These are phyloP conservation scores for Thecocarcelia acutangulata DNA, from an alignment of 2,888 invertebrate species.

Conservation along the genomic window DNA sequence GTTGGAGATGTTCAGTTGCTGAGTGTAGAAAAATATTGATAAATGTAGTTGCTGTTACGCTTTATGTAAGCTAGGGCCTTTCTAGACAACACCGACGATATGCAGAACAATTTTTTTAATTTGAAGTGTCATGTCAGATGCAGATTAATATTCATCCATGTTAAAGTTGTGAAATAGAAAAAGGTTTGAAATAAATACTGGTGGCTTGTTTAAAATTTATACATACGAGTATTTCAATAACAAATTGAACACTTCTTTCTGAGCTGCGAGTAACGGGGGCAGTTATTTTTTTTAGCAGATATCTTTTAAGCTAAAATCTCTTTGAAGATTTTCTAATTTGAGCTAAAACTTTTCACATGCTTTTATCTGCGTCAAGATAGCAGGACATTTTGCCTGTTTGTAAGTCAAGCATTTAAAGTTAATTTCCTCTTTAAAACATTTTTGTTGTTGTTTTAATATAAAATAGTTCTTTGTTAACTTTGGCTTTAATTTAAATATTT, in stretches of 20 bases:
- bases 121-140: constrained; percentile 59
- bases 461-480: background rate
- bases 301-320: constrained; percentile 33
- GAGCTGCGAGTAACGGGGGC: background rate
- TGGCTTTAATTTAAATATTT: constrained; percentile 1
- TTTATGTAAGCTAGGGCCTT: background rate
- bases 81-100: too few species aligned
- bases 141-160: constrained; percentile 44
- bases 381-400: constrained; percentile 18
- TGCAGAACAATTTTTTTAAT: constrained; percentile 31
- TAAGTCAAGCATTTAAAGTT: constrained; percentile 57
- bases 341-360: constrained; percentile 10
- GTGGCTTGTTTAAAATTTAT: constrained; percentile 31
- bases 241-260: constrained; percentile 20
- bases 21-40: too few species aligned
- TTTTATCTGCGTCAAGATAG: constrained; percentile 28
- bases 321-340: constrained; percentile 46
- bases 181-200: constrained; percentile 25
- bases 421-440: constrained; percentile 53
- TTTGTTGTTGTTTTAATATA: background rate
- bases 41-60: too few species aligned
- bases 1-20: too few species aligned
- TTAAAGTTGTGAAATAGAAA: background rate
- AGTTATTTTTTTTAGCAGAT: background rate
- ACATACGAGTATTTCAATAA: constrained; percentile 13